phyloP scores from a whole-genome alignment of 2,888 invertebrate species.

The Perithous albicinctus region DNA sequence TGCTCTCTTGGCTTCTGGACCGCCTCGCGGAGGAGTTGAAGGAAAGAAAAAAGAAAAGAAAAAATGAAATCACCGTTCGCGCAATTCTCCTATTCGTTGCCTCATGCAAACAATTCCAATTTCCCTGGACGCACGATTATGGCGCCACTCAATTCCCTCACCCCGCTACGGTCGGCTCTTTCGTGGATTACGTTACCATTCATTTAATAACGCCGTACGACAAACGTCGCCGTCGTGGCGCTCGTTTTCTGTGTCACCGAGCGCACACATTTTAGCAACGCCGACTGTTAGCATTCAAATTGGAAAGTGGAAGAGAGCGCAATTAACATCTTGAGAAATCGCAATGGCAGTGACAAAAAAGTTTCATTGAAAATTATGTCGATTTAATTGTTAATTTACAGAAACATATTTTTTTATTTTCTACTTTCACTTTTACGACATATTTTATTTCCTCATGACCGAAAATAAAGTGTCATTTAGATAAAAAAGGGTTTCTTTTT shows the following conservation, averaged over 20 bases:
- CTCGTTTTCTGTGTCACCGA: slow-evolving; percentile 16
- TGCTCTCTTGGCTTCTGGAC: background rate
- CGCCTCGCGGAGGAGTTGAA: background rate
- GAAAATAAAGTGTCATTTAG: too few species aligned
- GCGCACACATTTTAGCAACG: background rate
- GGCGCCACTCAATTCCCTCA: slow-evolving; percentile 35
- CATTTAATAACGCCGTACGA: slow-evolving; percentile 52
- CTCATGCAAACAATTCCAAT: slow-evolving; percentile 53
- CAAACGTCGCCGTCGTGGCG: slow-evolving; percentile 8
- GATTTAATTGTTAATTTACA: too few species aligned
- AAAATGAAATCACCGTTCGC: slow-evolving; percentile 29
- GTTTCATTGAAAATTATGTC: too few species aligned
- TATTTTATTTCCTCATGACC: too few species aligned
- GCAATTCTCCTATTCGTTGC: slow-evolving; percentile 17
- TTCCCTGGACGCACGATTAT: slow-evolving; percentile 42
- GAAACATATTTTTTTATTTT: too few species aligned
- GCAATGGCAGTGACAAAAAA: too few species aligned
- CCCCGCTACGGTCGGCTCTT: background rate
- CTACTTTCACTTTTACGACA: too few species aligned
- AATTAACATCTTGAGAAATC: background rate
- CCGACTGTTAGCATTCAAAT: slow-evolving; percentile 31
- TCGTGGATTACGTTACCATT: slow-evolving; percentile 49
- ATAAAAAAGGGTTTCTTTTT: too few species aligned
- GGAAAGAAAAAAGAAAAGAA: slow-evolving; percentile 27
- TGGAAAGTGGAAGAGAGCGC: background rate